These are phyloP conservation scores for Montifringilla adamsi DNA, from an alignment of 2,113 vertebrate species.

Conservation along the genomic window DNA sequence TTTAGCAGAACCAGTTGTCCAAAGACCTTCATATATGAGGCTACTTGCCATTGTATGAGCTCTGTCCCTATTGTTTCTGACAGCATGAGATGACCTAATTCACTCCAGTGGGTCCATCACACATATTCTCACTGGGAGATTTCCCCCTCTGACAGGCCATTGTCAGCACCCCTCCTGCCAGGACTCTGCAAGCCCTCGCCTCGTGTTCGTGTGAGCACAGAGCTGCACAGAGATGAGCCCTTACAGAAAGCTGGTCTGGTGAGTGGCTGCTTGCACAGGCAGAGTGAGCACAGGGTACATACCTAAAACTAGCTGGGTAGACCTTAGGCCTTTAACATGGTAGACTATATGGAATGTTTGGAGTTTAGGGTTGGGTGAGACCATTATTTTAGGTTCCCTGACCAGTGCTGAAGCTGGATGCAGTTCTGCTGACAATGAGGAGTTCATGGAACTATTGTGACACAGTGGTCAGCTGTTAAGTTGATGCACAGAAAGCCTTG, in stretches of 20 bases:
- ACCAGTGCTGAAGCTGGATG: neutral
- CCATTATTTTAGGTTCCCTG: neutral
- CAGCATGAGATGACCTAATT: neutral
- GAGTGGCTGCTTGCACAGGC: neutral
- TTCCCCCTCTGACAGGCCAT: neutral
- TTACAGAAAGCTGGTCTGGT: neutral
- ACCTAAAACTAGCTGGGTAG: neutral
- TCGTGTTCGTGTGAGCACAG: neutral
- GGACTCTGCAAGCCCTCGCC: neutral
- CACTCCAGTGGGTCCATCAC: neutral
- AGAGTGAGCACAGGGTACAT: neutral
- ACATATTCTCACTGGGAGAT: neutral
- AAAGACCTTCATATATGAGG: neutral
- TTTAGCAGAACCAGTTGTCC: neutral
- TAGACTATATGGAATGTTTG: neutral
- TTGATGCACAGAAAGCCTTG: neutral
- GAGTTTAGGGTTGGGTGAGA: neutral
- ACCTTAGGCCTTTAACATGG: neutral
- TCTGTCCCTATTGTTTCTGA: neutral
- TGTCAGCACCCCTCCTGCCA: neutral
- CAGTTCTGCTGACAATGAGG: neutral
- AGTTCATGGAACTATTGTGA: neutral
- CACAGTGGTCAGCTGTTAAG: neutral
- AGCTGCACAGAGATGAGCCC: neutral
- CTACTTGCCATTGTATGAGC: neutral